A percentile compares a stretch with the other conserved stretches of the same genome.
Evolutionary conservation across 2,888 invertebrate genomes (phyloP).

Genomic region (Labia minor): DNA sequence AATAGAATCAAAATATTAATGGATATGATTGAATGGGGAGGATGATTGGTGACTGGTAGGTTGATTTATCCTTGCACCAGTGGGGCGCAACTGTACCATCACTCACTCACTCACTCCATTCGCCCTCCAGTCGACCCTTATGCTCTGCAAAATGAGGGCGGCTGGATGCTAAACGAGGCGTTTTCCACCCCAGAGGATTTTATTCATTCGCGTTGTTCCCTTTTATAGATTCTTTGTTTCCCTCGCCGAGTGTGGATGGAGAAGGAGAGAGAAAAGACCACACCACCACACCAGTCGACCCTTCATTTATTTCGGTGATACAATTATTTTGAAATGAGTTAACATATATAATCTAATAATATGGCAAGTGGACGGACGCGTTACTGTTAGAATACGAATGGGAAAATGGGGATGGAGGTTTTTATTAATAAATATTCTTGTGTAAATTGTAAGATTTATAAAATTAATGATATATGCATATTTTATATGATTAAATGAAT

Average conservation of each 20-base stretch:
- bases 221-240: neutral
- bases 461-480: neutral
- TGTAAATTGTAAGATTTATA: neutral
- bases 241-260: too few species aligned
- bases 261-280: too few species aligned
- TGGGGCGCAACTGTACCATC: neutral
- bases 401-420: neutral
- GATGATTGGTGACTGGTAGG: neutral
- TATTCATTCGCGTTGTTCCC: neutral
- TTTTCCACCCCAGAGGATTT: neutral
- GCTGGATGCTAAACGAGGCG: neutral
- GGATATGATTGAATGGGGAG: too few species aligned
- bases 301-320: neutral
- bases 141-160: neutral
- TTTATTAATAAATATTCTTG: neutral
- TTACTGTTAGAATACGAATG: too few species aligned
- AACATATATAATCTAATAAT: conserved; percentile 13
- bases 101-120: too few species aligned
- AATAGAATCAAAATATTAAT: too few species aligned
- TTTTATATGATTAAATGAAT: neutral
- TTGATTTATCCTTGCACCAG: neutral
- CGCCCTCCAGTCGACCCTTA: neutral
- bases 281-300: too few species aligned
- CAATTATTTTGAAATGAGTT: conserved; percentile 4
- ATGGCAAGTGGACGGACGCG: neutral